Evolutionary conservation across 2,888 invertebrate species (phyloP), one percentile per base, ranked within the genome.

Genomic region (Pristionchus arcanus): DNA sequence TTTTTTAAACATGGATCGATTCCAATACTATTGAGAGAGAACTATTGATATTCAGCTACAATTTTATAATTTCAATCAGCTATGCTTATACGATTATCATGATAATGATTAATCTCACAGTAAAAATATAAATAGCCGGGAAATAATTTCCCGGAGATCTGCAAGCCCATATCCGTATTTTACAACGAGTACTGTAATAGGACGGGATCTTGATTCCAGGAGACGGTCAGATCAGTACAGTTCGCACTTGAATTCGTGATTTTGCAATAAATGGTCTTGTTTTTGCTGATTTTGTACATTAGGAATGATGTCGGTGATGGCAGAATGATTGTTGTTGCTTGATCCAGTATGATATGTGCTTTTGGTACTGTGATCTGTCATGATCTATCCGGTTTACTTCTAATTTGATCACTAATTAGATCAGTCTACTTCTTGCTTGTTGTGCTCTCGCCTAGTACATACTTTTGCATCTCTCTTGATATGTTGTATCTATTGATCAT

Each of bases 361-460:
- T 71, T 34, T 34, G 21, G 71, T 34, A 71, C 71, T 0, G 31
- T 71, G 71, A 71, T 71, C 31, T 34, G 34, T 71, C 28, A 2
- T 71, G 71, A 71, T 71, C 31, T 71, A 71, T 71, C 71, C 71
- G 71, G 71, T 71, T 71, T 71, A 71, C 31, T 71, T 16, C 13
- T 31, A 31, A 71, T 71, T 11, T 71, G 71, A 31, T 71, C 71
- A 71, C 71, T 71, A 71, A 71, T 71, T 71, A 71, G 71, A 71
- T 71, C 31, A 71, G 71, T 71, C 71, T 34, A 71, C 31, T 71
- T 71, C 71, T 34, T 34, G 16, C 34, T 71, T 34, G 71, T 71
- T 71, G 63, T 63, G 11, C 25, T 71, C 71, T 31, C 71, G 31
- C 34, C 71, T 16, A 34, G 63, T 71, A 34, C 71, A 34, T 34